Evolutionary conservation across 2,113 vertebrate species (phyloP).

Genomic region (Xiphophorus couchianus): DNA sequence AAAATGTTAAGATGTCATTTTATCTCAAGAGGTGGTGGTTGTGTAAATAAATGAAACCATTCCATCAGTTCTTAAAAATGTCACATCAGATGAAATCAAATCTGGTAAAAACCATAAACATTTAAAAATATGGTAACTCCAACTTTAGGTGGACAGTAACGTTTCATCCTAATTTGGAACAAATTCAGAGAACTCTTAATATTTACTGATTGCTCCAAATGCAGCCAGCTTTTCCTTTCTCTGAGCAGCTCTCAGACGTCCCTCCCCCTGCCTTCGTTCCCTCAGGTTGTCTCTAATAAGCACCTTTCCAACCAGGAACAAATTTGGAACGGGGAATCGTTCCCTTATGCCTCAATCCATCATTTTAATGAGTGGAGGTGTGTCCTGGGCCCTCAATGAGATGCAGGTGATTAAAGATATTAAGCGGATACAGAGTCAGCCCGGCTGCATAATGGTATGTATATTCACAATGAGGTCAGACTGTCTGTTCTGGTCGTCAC

Average conservation of each 20-base stretch:
- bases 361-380: conserved; percentile 87
- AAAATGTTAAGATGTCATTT: too few species aligned
- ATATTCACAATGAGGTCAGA: conserved; percentile 51
- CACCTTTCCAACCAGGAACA: conserved; percentile 81
- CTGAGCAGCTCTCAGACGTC: conserved; percentile 13
- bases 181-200: neutral
- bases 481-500: conserved; percentile 24
- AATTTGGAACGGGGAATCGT: conserved; percentile 71
- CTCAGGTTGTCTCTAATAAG: conserved; percentile 80
- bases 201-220: conserved; percentile 30
- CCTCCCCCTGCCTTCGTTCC: conserved; percentile 49
- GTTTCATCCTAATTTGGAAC: too few species aligned
- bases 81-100: too few species aligned
- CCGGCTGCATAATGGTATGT: conserved; percentile 65
- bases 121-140: too few species aligned
- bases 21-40: too few species aligned
- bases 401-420: conserved; percentile 86
- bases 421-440: conserved; percentile 76
- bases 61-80: too few species aligned
- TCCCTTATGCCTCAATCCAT: conserved; percentile 83
- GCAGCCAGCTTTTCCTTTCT: conserved; percentile 4
- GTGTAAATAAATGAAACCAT: too few species aligned
- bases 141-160: too few species aligned
- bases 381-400: conserved; percentile 82
- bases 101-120: too few species aligned